Evolutionary conservation across 2,797 vertebrate genomes (phyloP), one percentile per base, ranked within the genome.

Genomic region (Thaleichthys pacificus): DNA sequence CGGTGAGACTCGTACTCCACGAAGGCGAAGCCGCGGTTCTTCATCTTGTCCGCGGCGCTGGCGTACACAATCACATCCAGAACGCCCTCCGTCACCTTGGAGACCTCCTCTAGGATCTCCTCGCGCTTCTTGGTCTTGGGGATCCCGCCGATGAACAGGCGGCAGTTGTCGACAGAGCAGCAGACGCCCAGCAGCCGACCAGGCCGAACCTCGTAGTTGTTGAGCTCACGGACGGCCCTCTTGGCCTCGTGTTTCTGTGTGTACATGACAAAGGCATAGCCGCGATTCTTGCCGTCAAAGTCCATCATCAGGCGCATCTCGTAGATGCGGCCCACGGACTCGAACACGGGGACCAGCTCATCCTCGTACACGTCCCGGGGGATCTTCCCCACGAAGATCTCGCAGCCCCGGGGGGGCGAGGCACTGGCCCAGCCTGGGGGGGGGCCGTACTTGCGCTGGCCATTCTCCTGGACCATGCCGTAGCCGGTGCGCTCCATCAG

Each of bases 271-370:
- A 99, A 99, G 38, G 98, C 97, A 0, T 99, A 99, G 62, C 97
- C 98, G 0, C 98, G 93, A 88, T 99, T 99, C 90, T 98, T 99
- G 61, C 98, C 98, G 0, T 99, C 98, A 11, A 99, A 99, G 91
- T 99, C 98, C 98, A 99, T 99, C 98, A 99, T 99, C 71, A 99
- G 89, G 22, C 98, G 96, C 96, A 99, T 97, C 92, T 99, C 98
- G 0, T 99, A 99, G 91, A 99, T 98, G 74, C 95, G 95, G 6
- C 97, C 98, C 0, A 96, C 96, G 0, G 94, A 85, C 91, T 99
- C 97, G 1, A 99, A 99, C 74, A 98, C 96, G 0, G 98, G 98
- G 58, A 99, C 97, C 1, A 99, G 91, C 89, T 99, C 97, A 2
- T 99, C 97, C 82, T 99, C 98, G 0, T 99, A 99, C 74, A 99